Conservation (phyloP, 1,140 invertebrate species). For the Cheumatopsyche charites region DNA sequence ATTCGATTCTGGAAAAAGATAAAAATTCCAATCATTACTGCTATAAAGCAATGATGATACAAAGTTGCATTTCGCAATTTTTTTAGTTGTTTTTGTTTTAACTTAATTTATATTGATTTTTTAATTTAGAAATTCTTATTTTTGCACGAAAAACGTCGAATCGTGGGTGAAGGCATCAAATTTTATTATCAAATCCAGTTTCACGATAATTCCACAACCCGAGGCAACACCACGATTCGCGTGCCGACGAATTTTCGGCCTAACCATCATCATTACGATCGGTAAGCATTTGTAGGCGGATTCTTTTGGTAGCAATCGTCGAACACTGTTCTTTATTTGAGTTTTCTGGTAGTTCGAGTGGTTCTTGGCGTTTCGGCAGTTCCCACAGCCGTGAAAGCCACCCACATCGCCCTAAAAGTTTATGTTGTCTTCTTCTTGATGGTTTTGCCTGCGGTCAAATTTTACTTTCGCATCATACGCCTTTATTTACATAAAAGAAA, state of each 20-base stretch:
- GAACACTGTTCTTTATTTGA: no score
- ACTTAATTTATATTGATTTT: no score
- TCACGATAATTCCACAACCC: conserved; percentile 29
- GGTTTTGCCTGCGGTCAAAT: conserved; percentile 19
- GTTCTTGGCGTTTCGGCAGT: no score
- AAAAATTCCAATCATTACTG: no score
- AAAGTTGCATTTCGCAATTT: no score
- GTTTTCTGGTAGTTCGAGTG: no score
- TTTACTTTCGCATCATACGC: conserved; percentile 38
- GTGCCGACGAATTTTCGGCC: conserved; percentile 21
- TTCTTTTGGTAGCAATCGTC: conserved; percentile 18
- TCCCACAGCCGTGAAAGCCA: no score
- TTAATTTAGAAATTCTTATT: conserved; percentile 3
- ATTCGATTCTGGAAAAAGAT: no score
- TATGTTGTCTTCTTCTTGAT: not conserved
- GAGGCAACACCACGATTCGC: conserved; percentile 9
- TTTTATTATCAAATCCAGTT: conserved; percentile 34
- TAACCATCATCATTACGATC: not conserved
- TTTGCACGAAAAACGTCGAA: not conserved
- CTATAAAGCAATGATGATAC: no score
- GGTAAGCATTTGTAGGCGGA: not conserved
- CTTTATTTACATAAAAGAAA: conserved; percentile 38
- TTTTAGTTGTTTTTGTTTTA: no score
- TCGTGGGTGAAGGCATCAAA: conserved; percentile 23
- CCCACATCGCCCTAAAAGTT: no score